Evolutionary conservation across 2,888 invertebrate genomes (phyloP).

Genomic region (Drosophila picticornis): DNA sequence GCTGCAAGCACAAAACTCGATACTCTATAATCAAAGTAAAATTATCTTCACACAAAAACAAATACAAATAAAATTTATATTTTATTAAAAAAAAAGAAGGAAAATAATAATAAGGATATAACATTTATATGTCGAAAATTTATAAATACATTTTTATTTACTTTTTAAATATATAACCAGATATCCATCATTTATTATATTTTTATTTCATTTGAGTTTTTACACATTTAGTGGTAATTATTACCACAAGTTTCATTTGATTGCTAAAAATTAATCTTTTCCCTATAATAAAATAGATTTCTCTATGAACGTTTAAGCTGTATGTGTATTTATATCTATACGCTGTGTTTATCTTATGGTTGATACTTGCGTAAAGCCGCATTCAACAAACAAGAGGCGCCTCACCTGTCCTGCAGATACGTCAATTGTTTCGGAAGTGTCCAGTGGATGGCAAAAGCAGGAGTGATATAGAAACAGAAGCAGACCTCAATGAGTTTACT

Average conservation of each 20-base stretch:
- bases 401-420: slow-evolving; percentile 57
- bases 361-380: slow-evolving; percentile 41
- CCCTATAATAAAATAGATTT: neutral
- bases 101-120: neutral
- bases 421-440: slow-evolving; percentile 79
- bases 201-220: neutral
- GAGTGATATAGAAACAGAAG: slow-evolving; percentile 64
- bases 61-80: neutral
- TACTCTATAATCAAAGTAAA: neutral
- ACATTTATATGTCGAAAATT: neutral
- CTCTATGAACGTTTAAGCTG: slow-evolving; percentile 13
- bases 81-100: too few relatives aligned
- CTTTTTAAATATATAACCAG: neutral
- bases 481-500: slow-evolving; percentile 60
- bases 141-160: neutral
- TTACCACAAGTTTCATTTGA: neutral
- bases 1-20: neutral
- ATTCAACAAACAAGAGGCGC: slow-evolving; percentile 19
- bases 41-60: neutral
- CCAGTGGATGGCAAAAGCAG: slow-evolving; percentile 46
- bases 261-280: neutral
- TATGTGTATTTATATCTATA: slow-evolving; percentile 27
- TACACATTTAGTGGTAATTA: neutral
- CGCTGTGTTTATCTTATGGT: slow-evolving; percentile 56
- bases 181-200: neutral